A percentile compares a stretch with the other conserved stretches of the same genome.
Evolutionary conservation across 2,797 vertebrate genomes (phyloP).

Genomic region (Rhabdomys pumilio): DNA sequence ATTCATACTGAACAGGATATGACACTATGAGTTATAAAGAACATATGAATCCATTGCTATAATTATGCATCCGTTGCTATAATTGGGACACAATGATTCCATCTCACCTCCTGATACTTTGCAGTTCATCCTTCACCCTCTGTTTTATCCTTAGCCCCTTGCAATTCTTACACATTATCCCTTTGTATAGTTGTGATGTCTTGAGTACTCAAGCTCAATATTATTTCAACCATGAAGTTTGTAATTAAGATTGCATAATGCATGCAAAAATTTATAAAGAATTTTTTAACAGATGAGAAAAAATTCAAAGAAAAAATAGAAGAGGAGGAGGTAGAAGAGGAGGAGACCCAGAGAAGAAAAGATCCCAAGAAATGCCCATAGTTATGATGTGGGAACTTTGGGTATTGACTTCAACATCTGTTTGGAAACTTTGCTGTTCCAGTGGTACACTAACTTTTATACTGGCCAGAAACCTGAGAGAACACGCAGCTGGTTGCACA

Average conservation of each 20-base stretch:
- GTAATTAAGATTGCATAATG: neutral
- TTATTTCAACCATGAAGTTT: neutral
- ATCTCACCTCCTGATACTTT: neutral
- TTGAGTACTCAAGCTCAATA: neutral
- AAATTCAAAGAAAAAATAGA: neutral
- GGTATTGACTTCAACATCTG: neutral
- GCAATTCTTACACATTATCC: neutral
- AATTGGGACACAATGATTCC: neutral
- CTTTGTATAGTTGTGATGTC: neutral
- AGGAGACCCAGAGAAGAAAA: neutral
- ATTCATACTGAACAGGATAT: neutral
- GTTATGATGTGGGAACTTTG: neutral
- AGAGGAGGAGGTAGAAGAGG: neutral
- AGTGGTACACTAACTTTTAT: neutral
- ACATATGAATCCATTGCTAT: neutral
- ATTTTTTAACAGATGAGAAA: neutral
- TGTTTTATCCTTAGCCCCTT: neutral
- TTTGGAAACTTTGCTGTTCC: slow-evolving; percentile 22
- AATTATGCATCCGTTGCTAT: neutral
- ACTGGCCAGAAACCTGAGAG: neutral
- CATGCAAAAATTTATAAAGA: neutral
- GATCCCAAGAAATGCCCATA: neutral
- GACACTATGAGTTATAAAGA: slow-evolving; percentile 3
- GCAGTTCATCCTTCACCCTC: neutral
- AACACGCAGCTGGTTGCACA: neutral